Evolutionary conservation across 2,888 invertebrate species (phyloP).

Genomic region (Amiota communis): DNA sequence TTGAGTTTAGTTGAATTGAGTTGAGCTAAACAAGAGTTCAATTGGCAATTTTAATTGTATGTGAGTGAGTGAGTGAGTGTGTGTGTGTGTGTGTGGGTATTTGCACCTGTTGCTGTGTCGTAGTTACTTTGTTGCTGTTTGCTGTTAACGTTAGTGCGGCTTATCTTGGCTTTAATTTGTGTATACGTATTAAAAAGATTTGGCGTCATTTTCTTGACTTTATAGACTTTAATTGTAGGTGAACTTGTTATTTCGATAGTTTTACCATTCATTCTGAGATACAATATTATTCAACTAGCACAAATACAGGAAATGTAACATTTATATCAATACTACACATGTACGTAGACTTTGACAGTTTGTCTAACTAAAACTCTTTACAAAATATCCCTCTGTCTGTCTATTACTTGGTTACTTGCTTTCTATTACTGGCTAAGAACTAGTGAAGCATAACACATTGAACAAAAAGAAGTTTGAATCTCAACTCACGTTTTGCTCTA

Average conservation of each 20-base stretch:
- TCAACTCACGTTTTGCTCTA: constrained; percentile 40
- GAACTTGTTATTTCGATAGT: constrained; percentile 8
- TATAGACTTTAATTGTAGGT: constrained; percentile 9
- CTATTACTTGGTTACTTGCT: background rate
- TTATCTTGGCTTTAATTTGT: constrained; percentile 1
- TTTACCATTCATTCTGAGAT: background rate
- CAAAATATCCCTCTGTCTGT: no score
- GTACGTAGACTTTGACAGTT: no score
- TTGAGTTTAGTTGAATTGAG: background rate
- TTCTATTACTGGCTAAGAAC: background rate
- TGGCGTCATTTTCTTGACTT: background rate
- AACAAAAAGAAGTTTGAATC: background rate
- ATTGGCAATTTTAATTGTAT: no score
- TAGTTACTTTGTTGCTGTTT: background rate
- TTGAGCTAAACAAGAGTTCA: background rate
- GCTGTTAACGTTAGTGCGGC: background rate
- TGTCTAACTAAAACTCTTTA: no score
- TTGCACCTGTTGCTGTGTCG: constrained; percentile 22
- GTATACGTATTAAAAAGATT: background rate
- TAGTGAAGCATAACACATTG: background rate
- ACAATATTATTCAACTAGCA: background rate
- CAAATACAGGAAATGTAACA: background rate
- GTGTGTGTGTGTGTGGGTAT: constrained; percentile 11
- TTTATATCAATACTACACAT: no score
- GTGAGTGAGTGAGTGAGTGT: no score